These are phyloP conservation scores for Rhinichthys klamathensis DNA, from an alignment of 2,113 vertebrate species.

Conservation along the genomic window DNA sequence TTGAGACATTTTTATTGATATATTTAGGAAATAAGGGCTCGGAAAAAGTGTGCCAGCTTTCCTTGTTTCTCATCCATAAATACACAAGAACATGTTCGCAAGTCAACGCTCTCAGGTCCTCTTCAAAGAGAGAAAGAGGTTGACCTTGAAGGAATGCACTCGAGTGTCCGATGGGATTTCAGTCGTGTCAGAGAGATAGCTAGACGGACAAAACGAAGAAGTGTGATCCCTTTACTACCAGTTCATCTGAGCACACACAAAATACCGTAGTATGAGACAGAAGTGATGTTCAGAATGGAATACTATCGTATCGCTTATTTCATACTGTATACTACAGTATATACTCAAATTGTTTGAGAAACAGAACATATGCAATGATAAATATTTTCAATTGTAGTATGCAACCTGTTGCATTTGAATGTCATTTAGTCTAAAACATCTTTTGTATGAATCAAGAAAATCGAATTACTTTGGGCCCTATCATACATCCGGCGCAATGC, in stretches of 20 bases:
- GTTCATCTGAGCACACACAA: constrained; percentile 5
- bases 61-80: not conserved
- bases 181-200: not conserved
- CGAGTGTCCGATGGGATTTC: constrained; percentile 22
- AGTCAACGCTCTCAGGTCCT: constrained; percentile 15
- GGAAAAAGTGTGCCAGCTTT: not conserved
- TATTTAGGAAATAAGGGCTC: constrained; percentile 40
- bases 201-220: not conserved
- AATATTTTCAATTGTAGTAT: not conserved
- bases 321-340: not conserved
- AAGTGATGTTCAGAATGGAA: constrained; percentile 16
- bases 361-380: not conserved
- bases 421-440: not conserved
- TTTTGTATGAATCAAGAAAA: too few relatives aligned
- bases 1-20: constrained; percentile 30
- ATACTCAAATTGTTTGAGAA: not conserved
- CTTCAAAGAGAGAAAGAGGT: not conserved
- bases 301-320: not conserved
- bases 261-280: not conserved
- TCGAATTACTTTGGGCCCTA: too few relatives aligned
- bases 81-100: not conserved
- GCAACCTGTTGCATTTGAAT: not conserved
- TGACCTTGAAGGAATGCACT: constrained; percentile 29
- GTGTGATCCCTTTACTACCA: not conserved
- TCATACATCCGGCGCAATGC: too few relatives aligned